Base-by-base conservation (phyloP, 2,797 vertebrate species). In the Gymnothorax reevesii region DNA sequence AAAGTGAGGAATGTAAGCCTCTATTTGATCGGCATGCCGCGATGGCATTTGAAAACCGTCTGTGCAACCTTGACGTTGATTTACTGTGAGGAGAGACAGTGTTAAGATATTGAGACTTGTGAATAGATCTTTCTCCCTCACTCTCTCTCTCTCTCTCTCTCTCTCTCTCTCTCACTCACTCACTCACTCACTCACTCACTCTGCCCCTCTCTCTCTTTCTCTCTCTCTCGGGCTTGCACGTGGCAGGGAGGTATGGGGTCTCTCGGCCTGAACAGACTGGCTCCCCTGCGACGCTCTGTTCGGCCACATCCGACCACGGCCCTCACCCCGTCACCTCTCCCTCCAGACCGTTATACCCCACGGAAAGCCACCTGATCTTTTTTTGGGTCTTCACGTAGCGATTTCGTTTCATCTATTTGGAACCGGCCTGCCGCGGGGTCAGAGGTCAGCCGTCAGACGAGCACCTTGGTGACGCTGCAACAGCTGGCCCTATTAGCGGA, bases 361-460 rank as follows among this genome's bases (percentile, higher is more conserved):
- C 15, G 69, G 73, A 13, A 25, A 8, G 2, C 13, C 0, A 49
- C 52, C 3, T n/a, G n/a, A 27, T n/a, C 3, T 52, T 57, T 75
- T 57, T 73, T 33, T 2, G 27, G 66, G 27, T 69, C 13, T 22
- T 69, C 66, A 4, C 9, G 3, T n/a, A 33, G n/a, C 7, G 69
- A 27, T 71, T n/a, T 33, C 27, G 69, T 33, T 33, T 15, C 9
- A n/a, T 71, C 69, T 1, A 0, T 73, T 9, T 33, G 13, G 33
- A 33, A 73, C 12, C 9, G 33, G 69, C 87, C 83, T 77, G 71
- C 82, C 80, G 84, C 27, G 82, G 60, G 33, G 42, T 90, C 86
- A 87, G 82, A 83, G 83, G 85, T 66, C 59, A 87, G 89, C 89
- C 89, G 87, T 91, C 87, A 62, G 88, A 90, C 89, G 89, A 89